Conservation (phyloP, 2,888 invertebrate species). For the Zele albiditarsus region DNA sequence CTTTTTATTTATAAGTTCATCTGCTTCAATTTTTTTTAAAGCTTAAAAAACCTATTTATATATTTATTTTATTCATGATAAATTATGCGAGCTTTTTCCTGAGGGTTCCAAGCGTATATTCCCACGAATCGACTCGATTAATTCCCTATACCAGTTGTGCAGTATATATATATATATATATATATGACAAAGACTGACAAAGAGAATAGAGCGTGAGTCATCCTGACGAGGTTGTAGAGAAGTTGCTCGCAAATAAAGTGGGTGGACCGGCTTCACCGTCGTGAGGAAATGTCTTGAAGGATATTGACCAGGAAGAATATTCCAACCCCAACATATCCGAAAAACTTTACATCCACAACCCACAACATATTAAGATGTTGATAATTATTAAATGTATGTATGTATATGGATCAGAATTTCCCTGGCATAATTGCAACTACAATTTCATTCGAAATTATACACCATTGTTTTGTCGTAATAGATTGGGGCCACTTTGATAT, state of each 20-base stretch:
- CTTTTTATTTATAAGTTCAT: too few species aligned
- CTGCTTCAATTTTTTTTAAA: background rate
- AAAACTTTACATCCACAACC: background rate
- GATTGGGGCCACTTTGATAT: slow-evolving; percentile 49
- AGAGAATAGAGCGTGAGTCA: slow-evolving; percentile 14
- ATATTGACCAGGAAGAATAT: slow-evolving; percentile 19
- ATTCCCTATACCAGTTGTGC: background rate
- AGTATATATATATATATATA: background rate
- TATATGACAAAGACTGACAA: background rate
- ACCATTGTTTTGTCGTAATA: slow-evolving; percentile 50
- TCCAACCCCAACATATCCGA: background rate
- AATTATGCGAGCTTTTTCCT: slow-evolving; percentile 2
- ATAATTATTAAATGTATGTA: background rate
- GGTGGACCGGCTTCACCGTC: slow-evolving; percentile 16
- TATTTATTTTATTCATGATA: background rate
- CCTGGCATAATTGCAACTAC: slow-evolving; percentile 51
- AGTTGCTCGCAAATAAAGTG: slow-evolving; percentile 10
- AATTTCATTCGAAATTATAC: slow-evolving; percentile 47
- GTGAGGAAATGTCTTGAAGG: background rate
- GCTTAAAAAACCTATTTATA: background rate
- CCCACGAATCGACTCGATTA: slow-evolving; percentile 9
- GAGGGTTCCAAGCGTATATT: background rate
- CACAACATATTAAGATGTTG: background rate
- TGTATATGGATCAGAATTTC: slow-evolving; percentile 33
- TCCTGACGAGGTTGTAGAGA: slow-evolving; percentile 18